These are phyloP conservation scores for Scomber scombrus DNA, from an alignment of 2,113 vertebrate species.

Conservation along the genomic window DNA sequence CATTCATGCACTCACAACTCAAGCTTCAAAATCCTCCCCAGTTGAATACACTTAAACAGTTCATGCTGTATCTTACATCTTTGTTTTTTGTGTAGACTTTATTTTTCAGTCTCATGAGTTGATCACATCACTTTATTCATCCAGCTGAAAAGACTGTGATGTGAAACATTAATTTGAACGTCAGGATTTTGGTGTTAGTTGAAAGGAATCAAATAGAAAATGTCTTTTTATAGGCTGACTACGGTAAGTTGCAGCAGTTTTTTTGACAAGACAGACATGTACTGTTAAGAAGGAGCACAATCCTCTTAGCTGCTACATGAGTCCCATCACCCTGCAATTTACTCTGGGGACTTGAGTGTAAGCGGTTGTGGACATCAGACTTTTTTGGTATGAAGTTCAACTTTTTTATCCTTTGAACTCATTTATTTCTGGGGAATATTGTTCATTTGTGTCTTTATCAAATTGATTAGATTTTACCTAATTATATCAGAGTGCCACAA, in stretches of 20 bases:
- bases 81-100: too few relatives aligned
- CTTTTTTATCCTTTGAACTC: not conserved
- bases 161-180: not conserved
- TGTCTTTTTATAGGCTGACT: not conserved
- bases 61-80: not conserved
- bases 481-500: not conserved
- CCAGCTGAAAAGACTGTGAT: not conserved
- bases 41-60: not conserved
- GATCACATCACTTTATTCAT: not conserved
- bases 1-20: slow-evolving; percentile 6
- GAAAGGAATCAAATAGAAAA: slow-evolving; percentile 9
- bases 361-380: slow-evolving; percentile 5
- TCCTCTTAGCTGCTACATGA: not conserved
- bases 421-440: not conserved
- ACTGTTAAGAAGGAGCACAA: not conserved
- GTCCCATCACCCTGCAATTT: not conserved
- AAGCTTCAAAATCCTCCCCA: not conserved
- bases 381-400: not conserved
- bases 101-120: not conserved
- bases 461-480: not conserved
- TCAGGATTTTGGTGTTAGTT: not conserved
- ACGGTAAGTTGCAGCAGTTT: not conserved
- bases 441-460: not conserved
- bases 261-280: not conserved
- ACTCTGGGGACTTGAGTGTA: not conserved